These are phyloP conservation scores for Ochropleura plecta DNA, from an alignment of 2,888 invertebrate genomes.

Conservation along the genomic window DNA sequence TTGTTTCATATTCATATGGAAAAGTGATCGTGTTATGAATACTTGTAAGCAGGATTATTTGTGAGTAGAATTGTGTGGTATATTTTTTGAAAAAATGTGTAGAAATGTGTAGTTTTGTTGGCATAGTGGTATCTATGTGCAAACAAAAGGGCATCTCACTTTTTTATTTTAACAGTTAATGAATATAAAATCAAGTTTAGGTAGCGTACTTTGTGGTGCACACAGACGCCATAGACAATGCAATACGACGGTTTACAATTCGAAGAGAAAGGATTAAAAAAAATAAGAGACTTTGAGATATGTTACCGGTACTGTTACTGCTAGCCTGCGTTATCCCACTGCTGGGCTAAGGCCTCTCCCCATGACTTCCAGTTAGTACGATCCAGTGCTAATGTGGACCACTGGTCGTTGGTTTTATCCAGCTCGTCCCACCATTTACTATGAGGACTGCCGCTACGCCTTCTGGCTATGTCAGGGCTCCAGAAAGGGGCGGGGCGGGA, in stretches of 20 bases:
- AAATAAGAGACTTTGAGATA: neutral
- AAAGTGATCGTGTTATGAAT: slow-evolving; percentile 18
- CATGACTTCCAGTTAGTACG: no score
- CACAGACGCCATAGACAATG: no score
- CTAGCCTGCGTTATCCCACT: no score
- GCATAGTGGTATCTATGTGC: neutral
- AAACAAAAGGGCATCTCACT: neutral
- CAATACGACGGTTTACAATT: neutral
- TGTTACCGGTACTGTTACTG: no score
- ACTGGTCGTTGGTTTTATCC: no score
- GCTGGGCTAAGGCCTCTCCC: no score
- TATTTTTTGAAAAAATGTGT: neutral
- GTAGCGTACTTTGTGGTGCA: neutral
- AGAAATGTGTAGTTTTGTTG: neutral
- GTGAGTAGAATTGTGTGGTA: slow-evolving; percentile 1
- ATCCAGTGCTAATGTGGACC: no score
- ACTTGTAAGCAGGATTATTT: slow-evolving; percentile 20
- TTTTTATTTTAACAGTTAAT: neutral
- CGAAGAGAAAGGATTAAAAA: neutral
- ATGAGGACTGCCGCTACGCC: no score
- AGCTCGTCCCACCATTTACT: no score
- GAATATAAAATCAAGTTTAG: neutral
- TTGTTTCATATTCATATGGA: slow-evolving; percentile 35
- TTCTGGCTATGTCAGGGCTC: no score
- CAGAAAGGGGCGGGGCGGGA: no score